Percentiles rank a stretch among this genome's conserved stretches.
Evolutionary conservation across 2,888 invertebrate species (phyloP).

Genomic region (Lasioglossum calceatum): DNA sequence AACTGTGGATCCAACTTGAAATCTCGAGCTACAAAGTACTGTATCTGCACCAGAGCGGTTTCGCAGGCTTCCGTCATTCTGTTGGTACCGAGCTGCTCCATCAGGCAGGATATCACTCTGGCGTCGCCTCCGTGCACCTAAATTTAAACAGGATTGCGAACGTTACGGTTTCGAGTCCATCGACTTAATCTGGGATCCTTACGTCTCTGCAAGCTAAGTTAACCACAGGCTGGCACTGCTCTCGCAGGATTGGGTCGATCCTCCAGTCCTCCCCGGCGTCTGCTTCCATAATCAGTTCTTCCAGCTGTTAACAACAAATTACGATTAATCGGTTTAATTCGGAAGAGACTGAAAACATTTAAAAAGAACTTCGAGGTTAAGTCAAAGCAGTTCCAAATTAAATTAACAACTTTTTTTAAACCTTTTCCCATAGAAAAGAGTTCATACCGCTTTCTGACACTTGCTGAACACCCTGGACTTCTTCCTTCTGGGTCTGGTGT

Average conservation of each 20-base stretch:
- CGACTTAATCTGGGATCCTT: constrained; percentile 45
- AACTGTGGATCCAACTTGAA: constrained; percentile 96
- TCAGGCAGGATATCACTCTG: constrained; percentile 95
- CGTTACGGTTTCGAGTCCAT: constrained; percentile 65
- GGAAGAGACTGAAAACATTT: background rate
- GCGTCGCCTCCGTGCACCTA: constrained; percentile 91
- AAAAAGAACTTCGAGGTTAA: background rate
- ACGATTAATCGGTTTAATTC: background rate
- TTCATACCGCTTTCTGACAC: constrained; percentile 90
- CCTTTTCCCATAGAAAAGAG: background rate
- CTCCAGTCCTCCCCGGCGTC: constrained; percentile 98
- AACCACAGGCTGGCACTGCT: constrained; percentile 94
- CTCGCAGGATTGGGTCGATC: constrained; percentile 95
- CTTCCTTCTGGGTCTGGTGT: constrained; percentile 89
- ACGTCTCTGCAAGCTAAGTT: constrained; percentile 90
- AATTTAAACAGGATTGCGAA: constrained; percentile 20
- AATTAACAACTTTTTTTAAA: background rate
- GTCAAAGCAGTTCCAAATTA: background rate
- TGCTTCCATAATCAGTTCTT: constrained; percentile 92
- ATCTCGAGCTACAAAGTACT: constrained; percentile 98
- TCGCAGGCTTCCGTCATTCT: constrained; percentile 96
- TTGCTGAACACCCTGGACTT: constrained; percentile 88
- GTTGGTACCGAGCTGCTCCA: constrained; percentile 94
- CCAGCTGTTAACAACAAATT: constrained; percentile 86
- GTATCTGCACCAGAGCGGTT: constrained; percentile 96